phyloP scores from a whole-genome alignment of 2,888 invertebrate species.

The Amphipoea lucens region DNA sequence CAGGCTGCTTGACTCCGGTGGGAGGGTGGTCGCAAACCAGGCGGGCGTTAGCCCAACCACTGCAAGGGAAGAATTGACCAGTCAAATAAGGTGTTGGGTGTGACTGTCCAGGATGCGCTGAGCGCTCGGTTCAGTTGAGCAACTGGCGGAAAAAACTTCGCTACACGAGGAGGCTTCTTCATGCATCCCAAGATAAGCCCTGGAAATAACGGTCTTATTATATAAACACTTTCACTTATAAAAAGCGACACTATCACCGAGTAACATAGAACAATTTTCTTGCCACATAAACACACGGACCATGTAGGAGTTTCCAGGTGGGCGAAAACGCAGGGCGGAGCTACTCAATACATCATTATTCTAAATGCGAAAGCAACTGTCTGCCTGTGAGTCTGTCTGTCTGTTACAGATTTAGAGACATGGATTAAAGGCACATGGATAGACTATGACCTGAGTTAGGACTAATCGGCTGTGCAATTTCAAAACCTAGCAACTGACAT shows the following conservation, averaged over 20 bases:
- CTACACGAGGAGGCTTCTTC: too few species aligned
- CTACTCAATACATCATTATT: background rate
- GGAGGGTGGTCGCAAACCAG: too few species aligned
- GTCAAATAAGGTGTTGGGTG: too few species aligned
- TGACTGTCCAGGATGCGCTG: too few species aligned
- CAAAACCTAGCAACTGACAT: too few species aligned
- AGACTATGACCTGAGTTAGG: background rate
- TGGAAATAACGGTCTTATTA: background rate
- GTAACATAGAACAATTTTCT: background rate
- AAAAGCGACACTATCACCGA: background rate
- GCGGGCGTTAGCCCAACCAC: too few species aligned
- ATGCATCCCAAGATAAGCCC: background rate
- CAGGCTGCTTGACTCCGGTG: too few species aligned
- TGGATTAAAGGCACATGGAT: background rate
- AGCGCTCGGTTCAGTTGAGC: too few species aligned
- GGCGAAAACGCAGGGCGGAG: background rate
- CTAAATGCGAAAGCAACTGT: background rate
- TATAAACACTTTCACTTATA: background rate
- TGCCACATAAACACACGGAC: background rate
- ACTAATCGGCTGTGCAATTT: too few species aligned
- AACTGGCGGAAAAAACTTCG: too few species aligned
- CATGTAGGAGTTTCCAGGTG: background rate
- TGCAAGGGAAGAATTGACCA: too few species aligned
- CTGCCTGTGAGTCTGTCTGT: background rate
- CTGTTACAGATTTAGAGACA: background rate